Percentiles rank a stretch among this genome's conserved stretches.
Conservation (phyloP, 2,113 vertebrate genomes). For the Myrmophylax atrothorax region DNA sequence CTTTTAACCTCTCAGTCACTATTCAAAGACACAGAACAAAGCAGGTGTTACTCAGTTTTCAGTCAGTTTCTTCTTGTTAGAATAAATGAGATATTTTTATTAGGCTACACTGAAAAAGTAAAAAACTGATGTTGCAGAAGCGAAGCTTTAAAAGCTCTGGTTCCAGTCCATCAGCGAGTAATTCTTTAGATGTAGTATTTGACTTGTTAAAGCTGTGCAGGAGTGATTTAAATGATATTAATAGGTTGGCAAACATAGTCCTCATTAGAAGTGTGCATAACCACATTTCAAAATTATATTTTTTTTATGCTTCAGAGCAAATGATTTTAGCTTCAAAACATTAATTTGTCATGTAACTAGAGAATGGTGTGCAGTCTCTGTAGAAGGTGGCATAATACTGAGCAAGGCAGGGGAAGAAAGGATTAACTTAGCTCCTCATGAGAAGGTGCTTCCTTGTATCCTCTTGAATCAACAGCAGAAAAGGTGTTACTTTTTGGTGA, state of each 20-base stretch:
- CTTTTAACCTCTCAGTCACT: background rate
- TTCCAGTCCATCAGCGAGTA: background rate
- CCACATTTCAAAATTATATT: background rate
- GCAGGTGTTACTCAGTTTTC: background rate
- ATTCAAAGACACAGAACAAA: background rate
- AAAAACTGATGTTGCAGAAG: background rate
- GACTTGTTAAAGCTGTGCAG: background rate
- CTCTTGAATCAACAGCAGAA: background rate
- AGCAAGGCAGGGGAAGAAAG: background rate
- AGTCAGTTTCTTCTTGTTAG: background rate
- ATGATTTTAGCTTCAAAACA: background rate
- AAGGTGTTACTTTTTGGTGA: background rate
- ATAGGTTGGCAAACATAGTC: background rate
- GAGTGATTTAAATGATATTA: background rate
- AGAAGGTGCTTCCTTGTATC: background rate
- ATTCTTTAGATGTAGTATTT: background rate
- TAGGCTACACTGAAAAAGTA: background rate
- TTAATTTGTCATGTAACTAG: background rate
- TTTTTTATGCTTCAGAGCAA: background rate
- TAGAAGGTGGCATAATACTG: background rate
- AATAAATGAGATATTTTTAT: background rate
- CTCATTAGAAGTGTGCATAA: background rate
- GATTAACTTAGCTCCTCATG: accelerated
- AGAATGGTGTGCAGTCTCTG: background rate
- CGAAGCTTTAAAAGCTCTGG: background rate